Evolutionary conservation across 1,140 invertebrate species (phyloP), one percentile per base, ranked within the genome.

Genomic region (Drosophila fuyamai): DNA sequence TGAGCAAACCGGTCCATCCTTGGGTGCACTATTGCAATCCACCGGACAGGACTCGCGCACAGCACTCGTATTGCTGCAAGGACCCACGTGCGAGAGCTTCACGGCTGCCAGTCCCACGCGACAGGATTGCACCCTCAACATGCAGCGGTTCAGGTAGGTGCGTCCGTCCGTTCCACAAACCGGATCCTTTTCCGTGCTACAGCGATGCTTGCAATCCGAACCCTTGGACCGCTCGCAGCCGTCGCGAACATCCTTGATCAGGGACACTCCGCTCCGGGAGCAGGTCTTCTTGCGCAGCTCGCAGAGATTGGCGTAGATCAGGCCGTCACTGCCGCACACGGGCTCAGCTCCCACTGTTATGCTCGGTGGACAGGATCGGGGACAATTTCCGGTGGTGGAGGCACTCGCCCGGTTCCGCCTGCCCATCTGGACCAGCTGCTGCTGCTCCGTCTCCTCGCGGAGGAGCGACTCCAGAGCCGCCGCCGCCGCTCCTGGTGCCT

Each of bases 281-380:
- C 97, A 98, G 65, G 97, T 98, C 93, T 97, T 97, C 93, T 97
- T 97, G 92, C 95, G 95, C 96, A 98, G 96, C 93, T 98, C 97
- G 91, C 98, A 99, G 32, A 96, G 94, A 66, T 96, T 98, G 16
- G 96, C 95, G 93, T 98, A 98, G 75, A 98, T 98, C 80, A 96
- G 93, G 14, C 95, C 96, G 84, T 98, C 97, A 54, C 95, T 96
- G 56, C 96, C 97, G 92, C 97, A 98, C 12, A 98, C 97, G 4
- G 97, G 97, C 53, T 97, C 96, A 1, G 95, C 95, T 41, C 94
- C 95, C 23, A 93, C 93, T 5, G 86, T 92, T 4, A 94, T 78
- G 23, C 95, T 94, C 47, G 95, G 94, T 0, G 96, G 95, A 91
- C 96, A 97, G 83, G 97, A 96, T 46, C 96, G 93, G 1, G 96